A percentile compares a stretch with the other conserved stretches of the same genome.
phyloP scores from a whole-genome alignment of 2,797 vertebrate genomes.

The Lepilemur ruficaudatus region DNA sequence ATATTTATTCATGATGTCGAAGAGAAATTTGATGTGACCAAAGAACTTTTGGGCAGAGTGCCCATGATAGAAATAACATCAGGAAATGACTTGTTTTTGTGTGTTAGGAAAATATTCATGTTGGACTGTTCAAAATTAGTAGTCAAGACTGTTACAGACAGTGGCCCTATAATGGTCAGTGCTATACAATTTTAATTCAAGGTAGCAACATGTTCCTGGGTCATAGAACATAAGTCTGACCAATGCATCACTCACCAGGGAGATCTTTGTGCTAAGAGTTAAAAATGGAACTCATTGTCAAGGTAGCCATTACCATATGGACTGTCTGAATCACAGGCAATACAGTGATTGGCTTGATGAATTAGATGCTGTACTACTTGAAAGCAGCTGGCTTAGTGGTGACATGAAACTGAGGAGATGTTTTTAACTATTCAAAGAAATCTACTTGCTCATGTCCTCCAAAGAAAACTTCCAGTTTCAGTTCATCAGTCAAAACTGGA shows the following conservation, averaged over 20 bases:
- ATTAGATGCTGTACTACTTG: neutral
- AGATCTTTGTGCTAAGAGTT: neutral
- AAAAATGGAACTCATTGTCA: slow-evolving; percentile 21
- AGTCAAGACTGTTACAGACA: neutral
- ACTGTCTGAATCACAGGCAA: slow-evolving; percentile 3
- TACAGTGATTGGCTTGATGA: neutral
- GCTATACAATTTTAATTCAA: slow-evolving; percentile 10
- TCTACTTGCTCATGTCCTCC: neutral
- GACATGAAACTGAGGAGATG: neutral
- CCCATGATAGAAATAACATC: slow-evolving; percentile 49
- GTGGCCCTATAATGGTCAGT: neutral
- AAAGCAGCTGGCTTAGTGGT: slow-evolving; percentile 7
- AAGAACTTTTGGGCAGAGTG: slow-evolving; percentile 33
- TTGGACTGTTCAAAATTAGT: slow-evolving; percentile 50
- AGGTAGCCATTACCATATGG: neutral
- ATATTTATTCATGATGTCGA: slow-evolving; percentile 59
- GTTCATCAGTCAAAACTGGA: neutral
- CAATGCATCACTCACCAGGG: neutral
- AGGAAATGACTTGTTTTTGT: slow-evolving; percentile 50
- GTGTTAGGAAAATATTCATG: slow-evolving; percentile 27
- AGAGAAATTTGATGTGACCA: slow-evolving; percentile 53
- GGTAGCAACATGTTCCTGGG: neutral
- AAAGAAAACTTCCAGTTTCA: neutral
- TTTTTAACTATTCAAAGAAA: slow-evolving; percentile 20
- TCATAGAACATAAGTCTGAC: neutral